Evolutionary conservation across 2,113 vertebrate species (phyloP).

Genomic region (Leuciscus idus): DNA sequence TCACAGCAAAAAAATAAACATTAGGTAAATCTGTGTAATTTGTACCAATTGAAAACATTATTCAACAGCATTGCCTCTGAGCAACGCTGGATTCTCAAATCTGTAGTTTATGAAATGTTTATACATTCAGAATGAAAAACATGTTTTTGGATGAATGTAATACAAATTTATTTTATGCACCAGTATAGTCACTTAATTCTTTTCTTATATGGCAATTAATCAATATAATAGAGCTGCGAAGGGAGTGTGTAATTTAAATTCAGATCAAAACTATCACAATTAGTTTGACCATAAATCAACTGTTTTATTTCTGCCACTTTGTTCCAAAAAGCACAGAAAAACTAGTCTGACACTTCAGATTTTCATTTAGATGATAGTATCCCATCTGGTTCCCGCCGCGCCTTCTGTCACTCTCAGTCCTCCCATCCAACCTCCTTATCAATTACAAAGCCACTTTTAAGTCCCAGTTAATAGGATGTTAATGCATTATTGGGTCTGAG

Average conservation of each 20-base stretch:
- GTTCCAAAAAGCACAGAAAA: constrained; percentile 21
- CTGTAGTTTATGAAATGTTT: not conserved
- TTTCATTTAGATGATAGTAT: constrained; percentile 61
- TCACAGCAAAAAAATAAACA: not conserved
- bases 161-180: not conserved
- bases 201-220: not conserved
- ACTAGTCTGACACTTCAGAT: constrained; percentile 55
- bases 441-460: constrained; percentile 55
- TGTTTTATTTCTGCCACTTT: constrained; percentile 34
- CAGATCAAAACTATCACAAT: constrained; percentile 32
- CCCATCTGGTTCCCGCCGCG: constrained; percentile 35
- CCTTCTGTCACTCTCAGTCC: constrained; percentile 48
- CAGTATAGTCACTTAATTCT: not conserved
- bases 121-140: not conserved
- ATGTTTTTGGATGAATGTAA: not conserved
- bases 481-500: constrained; percentile 49
- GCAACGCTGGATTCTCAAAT: not conserved
- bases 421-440: constrained; percentile 49
- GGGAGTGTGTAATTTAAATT: constrained; percentile 22
- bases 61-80: not conserved
- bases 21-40: not conserved
- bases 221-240: not conserved
- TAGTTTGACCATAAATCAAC: constrained; percentile 29
- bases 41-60: not conserved
- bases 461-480: constrained; percentile 47